phyloP scores from a whole-genome alignment of 2,888 invertebrate species.

The Xanthorhoe spadicearia region DNA sequence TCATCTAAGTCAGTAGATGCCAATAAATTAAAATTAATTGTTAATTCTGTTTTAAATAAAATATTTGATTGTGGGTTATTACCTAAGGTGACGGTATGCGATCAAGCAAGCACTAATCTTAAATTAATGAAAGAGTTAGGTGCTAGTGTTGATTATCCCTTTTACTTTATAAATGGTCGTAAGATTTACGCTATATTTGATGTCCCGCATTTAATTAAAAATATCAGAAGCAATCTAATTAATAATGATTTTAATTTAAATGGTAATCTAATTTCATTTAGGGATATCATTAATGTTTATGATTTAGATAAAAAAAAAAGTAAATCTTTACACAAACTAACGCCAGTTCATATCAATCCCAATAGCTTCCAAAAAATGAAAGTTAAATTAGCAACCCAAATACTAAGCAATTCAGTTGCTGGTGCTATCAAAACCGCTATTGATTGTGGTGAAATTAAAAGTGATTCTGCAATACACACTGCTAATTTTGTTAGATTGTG shows the following conservation, averaged over 20 bases:
- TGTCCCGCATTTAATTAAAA: conserved; percentile 8
- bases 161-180: conserved; percentile 17
- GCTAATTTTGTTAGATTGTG: conserved; percentile 25
- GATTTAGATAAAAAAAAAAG: too few relatives aligned
- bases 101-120: conserved; percentile 33
- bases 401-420: conserved; percentile 13
- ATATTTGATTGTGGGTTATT: conserved; percentile 5
- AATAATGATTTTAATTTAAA: conserved; percentile 6
- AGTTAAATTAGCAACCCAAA: conserved; percentile 4
- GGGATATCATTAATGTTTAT: too few relatives aligned
- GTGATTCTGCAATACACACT: conserved; percentile 12
- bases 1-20: conserved; percentile 18
- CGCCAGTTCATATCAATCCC: conserved; percentile 9
- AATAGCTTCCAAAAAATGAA: conserved; percentile 20
- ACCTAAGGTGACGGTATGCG: conserved; percentile 5
- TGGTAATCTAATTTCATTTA: conserved; percentile 6
- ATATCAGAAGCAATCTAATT: conserved; percentile 18
- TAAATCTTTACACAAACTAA: conserved; percentile 8
- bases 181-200: conserved; percentile 11
- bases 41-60: conserved; percentile 9
- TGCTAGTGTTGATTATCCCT: conserved; percentile 23
- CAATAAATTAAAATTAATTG: conserved; percentile 13
- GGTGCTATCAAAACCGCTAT: conserved; percentile 12
- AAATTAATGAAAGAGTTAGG: conserved; percentile 32
- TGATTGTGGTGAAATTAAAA: conserved; percentile 8